Conservation (phyloP, 2,113 vertebrate genomes). For the Elanoides forficatus region DNA sequence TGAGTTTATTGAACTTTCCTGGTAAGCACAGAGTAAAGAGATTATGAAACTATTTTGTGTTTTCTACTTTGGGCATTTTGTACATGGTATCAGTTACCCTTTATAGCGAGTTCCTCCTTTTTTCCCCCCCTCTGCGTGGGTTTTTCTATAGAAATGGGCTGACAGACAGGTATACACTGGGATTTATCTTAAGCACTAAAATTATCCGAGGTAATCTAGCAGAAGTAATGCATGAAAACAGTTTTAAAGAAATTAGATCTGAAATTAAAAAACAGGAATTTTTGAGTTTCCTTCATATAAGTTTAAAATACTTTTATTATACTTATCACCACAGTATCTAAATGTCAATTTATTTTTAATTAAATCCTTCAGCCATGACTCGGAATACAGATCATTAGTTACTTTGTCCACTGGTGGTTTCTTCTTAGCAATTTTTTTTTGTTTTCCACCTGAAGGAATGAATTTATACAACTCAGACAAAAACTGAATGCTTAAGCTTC, state of each 20-base stretch:
- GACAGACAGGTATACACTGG: conserved; percentile 34
- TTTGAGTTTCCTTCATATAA: not conserved
- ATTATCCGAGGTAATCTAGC: conserved; percentile 23
- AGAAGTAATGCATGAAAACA: conserved; percentile 38
- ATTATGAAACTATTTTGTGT: not conserved
- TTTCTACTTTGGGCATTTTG: not conserved
- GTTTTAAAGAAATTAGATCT: not conserved
- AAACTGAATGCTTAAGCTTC: not conserved
- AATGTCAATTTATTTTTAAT: not conserved
- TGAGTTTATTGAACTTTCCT: not conserved
- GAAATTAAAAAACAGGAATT: not conserved
- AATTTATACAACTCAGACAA: not conserved
- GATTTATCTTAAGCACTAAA: conserved; percentile 50
- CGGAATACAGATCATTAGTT: not conserved
- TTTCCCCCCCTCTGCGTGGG: not conserved
- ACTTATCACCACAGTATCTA: not conserved
- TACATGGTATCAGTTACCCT: not conserved
- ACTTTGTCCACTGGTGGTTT: not conserved
- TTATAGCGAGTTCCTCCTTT: not conserved
- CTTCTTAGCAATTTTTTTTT: not conserved
- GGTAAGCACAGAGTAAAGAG: not conserved
- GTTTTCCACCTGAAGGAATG: not conserved
- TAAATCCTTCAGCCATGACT: not conserved
- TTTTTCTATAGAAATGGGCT: conserved; percentile 3
- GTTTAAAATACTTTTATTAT: not conserved